Evolutionary conservation across 2,888 invertebrate genomes (phyloP), one percentile per base, ranked within the genome.

Genomic region (Argyresthia albistria): DNA sequence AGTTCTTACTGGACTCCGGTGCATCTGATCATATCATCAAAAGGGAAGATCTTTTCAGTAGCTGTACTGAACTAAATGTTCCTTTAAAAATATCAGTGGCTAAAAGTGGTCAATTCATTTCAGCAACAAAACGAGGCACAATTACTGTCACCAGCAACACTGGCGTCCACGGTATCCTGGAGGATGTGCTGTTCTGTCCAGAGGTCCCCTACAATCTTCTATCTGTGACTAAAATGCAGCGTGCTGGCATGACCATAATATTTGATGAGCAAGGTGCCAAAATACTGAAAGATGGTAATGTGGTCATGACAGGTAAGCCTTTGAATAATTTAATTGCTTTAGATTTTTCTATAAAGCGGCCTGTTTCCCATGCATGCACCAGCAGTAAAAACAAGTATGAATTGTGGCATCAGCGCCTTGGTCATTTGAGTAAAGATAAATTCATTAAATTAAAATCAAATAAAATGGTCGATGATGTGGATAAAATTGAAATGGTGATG

Each of bases 1-100:
- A 46, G 11, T 59, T 60, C 47, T 9, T 59, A 25, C 6, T 25
- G 6, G 25, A 25, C 25, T 25, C 25, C 6, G 25, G 25, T 25
- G 25, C 60, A 42, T 58, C 59, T 0, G 58, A 60, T 11, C 59
- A 61, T 11, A 57, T 63, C 0, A 57, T 58, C 10, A 61, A 63
- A 45, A 59, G 59, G 25, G 58, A 59, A 43, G 60, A 57, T 46
- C 8, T 60, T 8, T 53, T 53, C 46, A 16, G 39, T 37, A 60
- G 54, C 15, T 62, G 15, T 59, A 59, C 7, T 8, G 43, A 54
- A 4, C 55, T 65, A 54, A 43, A 54, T 42, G 25, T 12, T n/a
- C n/a, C n/a, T n/a, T n/a, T 71, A 7, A 62, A 66, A 57, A 70
- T 71, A 35, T 62, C 61, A 47, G 54, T 69, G 45, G 69, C 71